Percentiles rank a stretch among this genome's conserved stretches.
Conservation (phyloP, 2,113 vertebrate species). For the Harpagus bidentatus region DNA sequence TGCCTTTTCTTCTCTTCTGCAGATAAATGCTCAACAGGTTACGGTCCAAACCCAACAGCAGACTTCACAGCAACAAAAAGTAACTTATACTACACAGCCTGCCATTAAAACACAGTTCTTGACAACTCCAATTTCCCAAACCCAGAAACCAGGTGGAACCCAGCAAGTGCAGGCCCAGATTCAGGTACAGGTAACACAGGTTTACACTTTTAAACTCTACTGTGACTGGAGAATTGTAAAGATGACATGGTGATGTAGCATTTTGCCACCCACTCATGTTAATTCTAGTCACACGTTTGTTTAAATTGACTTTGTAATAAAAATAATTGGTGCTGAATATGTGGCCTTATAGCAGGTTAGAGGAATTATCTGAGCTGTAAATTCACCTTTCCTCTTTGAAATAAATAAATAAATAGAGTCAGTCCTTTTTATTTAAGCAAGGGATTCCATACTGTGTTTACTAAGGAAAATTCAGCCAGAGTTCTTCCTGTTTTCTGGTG, state of each 20-base stretch:
- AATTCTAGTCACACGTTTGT: not conserved
- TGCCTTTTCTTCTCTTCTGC: not conserved
- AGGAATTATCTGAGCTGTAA: not conserved
- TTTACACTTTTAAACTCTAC: not conserved
- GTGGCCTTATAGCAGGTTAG: not conserved
- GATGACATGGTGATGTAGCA: not conserved
- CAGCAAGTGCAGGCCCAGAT: constrained; percentile 90
- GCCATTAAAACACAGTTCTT: constrained; percentile 94
- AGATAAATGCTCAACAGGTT: constrained; percentile 81
- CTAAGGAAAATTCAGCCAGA: not conserved
- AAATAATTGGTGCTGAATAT: not conserved
- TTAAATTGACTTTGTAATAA: not conserved
- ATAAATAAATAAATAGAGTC: not conserved
- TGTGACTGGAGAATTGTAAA: not conserved
- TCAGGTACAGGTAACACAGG: constrained; percentile 70
- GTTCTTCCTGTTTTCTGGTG: not conserved
- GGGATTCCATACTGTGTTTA: not conserved
- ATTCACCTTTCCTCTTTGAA: not conserved
- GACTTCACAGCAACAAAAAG: constrained; percentile 86
- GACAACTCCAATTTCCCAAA: constrained; percentile 83
- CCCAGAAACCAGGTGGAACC: constrained; percentile 84
- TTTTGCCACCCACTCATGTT: not conserved
- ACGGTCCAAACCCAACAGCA: constrained; percentile 83
- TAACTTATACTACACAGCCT: constrained; percentile 85
- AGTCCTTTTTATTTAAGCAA: not conserved